Conservation (phyloP, 1,140 invertebrate genomes). For the Drosophila triauraria region DNA sequence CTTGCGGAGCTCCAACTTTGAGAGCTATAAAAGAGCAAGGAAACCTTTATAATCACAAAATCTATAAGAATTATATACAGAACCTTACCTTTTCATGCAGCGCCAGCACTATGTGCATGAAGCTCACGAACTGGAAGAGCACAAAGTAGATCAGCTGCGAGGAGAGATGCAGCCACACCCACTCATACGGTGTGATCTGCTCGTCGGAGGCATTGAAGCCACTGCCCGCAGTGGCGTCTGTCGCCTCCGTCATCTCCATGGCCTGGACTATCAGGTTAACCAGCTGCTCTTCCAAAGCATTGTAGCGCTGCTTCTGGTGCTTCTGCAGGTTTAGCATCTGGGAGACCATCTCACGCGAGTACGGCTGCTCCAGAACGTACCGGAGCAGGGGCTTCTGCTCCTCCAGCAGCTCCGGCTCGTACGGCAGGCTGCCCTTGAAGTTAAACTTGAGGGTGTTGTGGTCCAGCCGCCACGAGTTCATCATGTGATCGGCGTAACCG, state of each 20-base stretch:
- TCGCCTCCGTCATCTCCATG: conserved; percentile 95
- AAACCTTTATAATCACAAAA: conserved; percentile 30
- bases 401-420: conserved; percentile 94
- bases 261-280: conserved; percentile 96
- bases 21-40: conserved; percentile 86
- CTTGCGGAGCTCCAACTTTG: conserved; percentile 92
- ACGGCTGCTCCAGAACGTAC: conserved; percentile 97
- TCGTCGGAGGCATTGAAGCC: conserved; percentile 79
- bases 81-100: conserved; percentile 92
- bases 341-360: conserved; percentile 98
- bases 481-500: conserved; percentile 93
- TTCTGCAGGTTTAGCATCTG: conserved; percentile 95
- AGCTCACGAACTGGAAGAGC: conserved; percentile 96
- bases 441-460: conserved; percentile 93
- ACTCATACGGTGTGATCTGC: conserved; percentile 85
- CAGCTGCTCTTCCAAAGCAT: conserved; percentile 96
- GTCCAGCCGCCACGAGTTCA: conserved; percentile 97
- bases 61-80: too few relatives aligned
- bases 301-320: conserved; percentile 93
- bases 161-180: conserved; percentile 96
- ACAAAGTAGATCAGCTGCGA: conserved; percentile 98
- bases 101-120: conserved; percentile 95
- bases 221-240: conserved; percentile 81
- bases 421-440: conserved; percentile 96
- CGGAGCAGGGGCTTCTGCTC: conserved; percentile 94